phyloP scores from a whole-genome alignment of 2,113 vertebrate species.

The Dasyornis broadbenti region DNA sequence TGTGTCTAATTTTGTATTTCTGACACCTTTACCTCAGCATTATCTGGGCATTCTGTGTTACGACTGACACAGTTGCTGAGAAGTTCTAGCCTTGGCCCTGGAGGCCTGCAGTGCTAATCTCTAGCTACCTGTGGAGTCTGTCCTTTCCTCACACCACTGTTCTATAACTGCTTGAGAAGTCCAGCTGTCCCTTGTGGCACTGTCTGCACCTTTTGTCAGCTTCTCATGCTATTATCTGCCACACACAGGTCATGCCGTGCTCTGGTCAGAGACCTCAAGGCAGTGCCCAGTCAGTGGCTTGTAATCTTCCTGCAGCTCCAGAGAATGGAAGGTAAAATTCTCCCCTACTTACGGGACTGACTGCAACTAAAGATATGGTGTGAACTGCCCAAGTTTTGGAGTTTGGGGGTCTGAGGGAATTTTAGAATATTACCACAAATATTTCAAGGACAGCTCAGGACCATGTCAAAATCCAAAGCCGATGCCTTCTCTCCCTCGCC shows the following conservation, averaged over 20 bases:
- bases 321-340: background rate
- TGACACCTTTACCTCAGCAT: background rate
- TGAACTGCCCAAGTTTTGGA: background rate
- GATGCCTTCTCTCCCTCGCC: background rate
- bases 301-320: background rate
- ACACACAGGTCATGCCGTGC: rapidly evolving
- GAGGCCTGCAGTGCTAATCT: background rate
- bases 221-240: background rate
- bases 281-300: background rate
- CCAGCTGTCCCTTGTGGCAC: background rate
- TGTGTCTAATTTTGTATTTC: background rate
- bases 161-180: background rate
- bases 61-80: background rate
- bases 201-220: background rate
- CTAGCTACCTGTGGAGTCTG: background rate
- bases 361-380: background rate
- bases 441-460: background rate
- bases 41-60: background rate
- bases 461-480: background rate
- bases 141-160: background rate
- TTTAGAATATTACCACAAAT: background rate
- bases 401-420: background rate
- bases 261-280: background rate
- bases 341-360: background rate
- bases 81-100: background rate